Evolutionary conservation across 2,113 vertebrate species (phyloP), one percentile per base, ranked within the genome.

Genomic region (Mustela lutreola): DNA sequence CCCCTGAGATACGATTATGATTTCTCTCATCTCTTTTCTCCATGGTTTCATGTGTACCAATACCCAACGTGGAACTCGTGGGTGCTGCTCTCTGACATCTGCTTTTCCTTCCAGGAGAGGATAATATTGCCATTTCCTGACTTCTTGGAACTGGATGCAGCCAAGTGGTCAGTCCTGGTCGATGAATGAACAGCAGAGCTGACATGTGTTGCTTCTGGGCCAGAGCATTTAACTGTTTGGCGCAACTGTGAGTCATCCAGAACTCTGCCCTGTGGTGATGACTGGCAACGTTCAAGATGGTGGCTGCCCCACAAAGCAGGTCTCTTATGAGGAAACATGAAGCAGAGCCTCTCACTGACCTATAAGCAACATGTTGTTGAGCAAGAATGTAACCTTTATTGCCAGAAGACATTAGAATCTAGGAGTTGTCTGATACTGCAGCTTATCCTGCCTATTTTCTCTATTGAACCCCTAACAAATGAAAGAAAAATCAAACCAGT

Each of bases 1-100:
- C 96, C 98, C 50, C 33, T 53, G 73, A 85, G 97, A 96, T 4
- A 39, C 22, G 90, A 97, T 96, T 95, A 95, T 31, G 85, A 94
- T 95, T 95, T 90, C 71, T 96, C 88, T 89, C 73, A 94, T 83
- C 36, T 67, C 84, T 75, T 94, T 79, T 80, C 89, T 18, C 97
- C 86, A 16, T 95, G 85, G 81, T 81, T 97, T 95, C 94, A 26
- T 28, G 73, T 76, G 75, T 79, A 67, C 95, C 96, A 97, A 89
- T 88, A 97, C 16, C 36, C 63, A 45, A 2, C 1, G 45, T 89
- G 48, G 82, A 75, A 71, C 16, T 89, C 0, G 2, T 7, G 18
- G 63, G 50, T 33, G 53, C 60, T 33, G 45, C 70, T 48, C 19
- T 16, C 42, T 81, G 76, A 65, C 82, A 21, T 42, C 70, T 26